Evolutionary conservation across 2,113 vertebrate genomes (phyloP).

Genomic region (Oxyruncus cristatus): DNA sequence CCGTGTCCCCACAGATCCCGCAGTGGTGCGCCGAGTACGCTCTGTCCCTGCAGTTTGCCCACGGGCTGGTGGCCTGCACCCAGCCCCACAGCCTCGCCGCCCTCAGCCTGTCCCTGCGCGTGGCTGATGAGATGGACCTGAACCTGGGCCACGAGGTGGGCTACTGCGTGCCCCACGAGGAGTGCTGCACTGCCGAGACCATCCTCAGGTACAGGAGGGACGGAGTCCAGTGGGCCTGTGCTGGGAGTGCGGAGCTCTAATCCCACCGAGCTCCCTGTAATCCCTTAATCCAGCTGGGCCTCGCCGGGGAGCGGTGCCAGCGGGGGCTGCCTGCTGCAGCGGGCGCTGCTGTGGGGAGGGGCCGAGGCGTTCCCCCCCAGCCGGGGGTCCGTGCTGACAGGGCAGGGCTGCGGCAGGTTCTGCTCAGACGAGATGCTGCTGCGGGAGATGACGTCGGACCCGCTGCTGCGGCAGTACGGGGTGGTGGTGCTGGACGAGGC

Average conservation of each 20-base stretch:
- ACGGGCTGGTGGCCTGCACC: slow-evolving; percentile 86
- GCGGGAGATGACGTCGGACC: slow-evolving; percentile 91
- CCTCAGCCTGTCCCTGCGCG: slow-evolving; percentile 85
- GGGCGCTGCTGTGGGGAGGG: neutral
- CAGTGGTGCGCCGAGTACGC: slow-evolving; percentile 95
- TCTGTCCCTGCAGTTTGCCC: slow-evolving; percentile 82
- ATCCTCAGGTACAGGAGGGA: slow-evolving; percentile 82
- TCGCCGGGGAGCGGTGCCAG: fast-evolving
- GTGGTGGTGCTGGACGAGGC: slow-evolving; percentile 90
- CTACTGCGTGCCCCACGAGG: slow-evolving; percentile 90
- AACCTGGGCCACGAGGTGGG: slow-evolving; percentile 93
- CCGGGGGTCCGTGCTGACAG: fast-evolving
- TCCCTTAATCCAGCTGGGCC: slow-evolving; percentile 37
- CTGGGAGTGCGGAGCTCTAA: neutral
- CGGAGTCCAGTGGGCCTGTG: fast-evolving
- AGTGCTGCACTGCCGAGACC: slow-evolving; percentile 88
- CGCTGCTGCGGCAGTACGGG: slow-evolving; percentile 82
- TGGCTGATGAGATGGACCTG: slow-evolving; percentile 97
- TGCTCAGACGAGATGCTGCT: slow-evolving; percentile 90
- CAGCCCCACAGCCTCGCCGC: slow-evolving; percentile 87
- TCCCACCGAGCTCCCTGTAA: neutral
- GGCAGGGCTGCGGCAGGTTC: slow-evolving; percentile 67
- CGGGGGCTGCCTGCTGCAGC: neutral
- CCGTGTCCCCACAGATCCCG: slow-evolving; percentile 78
- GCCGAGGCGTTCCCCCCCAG: fast-evolving